These are phyloP conservation scores for Hartigia nigra DNA, from an alignment of 2,888 invertebrate genomes.

Conservation along the genomic window DNA sequence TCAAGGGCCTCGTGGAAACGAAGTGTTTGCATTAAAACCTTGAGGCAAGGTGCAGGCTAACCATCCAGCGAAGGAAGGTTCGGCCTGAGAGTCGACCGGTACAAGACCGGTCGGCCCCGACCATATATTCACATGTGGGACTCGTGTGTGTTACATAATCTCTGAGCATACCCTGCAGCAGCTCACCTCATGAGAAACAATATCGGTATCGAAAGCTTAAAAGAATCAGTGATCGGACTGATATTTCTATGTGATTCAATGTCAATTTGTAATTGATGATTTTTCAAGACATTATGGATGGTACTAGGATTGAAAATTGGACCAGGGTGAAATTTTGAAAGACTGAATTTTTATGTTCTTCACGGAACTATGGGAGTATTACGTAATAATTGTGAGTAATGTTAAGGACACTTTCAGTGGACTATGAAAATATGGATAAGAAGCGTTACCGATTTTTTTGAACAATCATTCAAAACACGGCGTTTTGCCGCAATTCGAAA, in stretches of 20 bases:
- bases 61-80: conserved; percentile 3
- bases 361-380: background rate
- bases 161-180: background rate
- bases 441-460: background rate
- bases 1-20: conserved; percentile 8
- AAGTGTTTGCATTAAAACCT: conserved; percentile 10
- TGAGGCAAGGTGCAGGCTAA: conserved; percentile 4
- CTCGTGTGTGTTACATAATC: conserved; percentile 47
- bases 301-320: background rate
- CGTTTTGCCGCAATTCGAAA: conserved; percentile 23
- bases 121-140: conserved; percentile 13
- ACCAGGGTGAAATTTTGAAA: background rate
- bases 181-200: background rate
- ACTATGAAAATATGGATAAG: background rate
- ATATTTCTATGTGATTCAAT: background rate
- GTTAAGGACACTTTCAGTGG: background rate
- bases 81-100: conserved; percentile 1
- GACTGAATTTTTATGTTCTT: background rate
- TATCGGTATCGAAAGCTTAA: background rate
- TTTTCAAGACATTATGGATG: background rate
- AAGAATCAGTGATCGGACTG: background rate
- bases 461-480: background rate
- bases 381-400: background rate
- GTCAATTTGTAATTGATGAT: background rate
- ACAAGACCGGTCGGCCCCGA: conserved; percentile 5